These are phyloP conservation scores for Perca flavescens DNA, from an alignment of 2,113 vertebrate species.

Conservation along the genomic window DNA sequence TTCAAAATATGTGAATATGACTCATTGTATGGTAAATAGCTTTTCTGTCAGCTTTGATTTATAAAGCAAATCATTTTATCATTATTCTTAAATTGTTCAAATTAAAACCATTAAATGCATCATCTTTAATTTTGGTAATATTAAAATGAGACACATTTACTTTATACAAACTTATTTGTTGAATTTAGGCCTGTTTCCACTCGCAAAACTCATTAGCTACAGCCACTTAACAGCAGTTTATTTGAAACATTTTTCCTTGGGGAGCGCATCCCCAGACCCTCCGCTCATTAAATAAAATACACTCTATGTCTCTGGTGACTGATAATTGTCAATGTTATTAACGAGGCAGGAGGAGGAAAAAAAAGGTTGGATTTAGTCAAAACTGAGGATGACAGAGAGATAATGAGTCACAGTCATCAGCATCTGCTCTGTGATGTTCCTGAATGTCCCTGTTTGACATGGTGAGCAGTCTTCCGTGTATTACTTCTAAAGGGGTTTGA, in stretches of 20 bases:
- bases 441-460: conserved; percentile 46
- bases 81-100: conserved; percentile 6
- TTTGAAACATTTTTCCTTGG: conserved; percentile 28
- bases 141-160: neutral
- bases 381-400: conserved; percentile 27
- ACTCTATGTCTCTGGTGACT: conserved; percentile 23
- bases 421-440: conserved; percentile 54
- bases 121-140: neutral
- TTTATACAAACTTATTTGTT: conserved; percentile 17
- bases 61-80: neutral
- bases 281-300: conserved; percentile 45
- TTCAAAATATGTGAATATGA: conserved; percentile 1
- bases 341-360: conserved; percentile 25
- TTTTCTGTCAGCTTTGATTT: conserved; percentile 7
- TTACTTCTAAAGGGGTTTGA: conserved; percentile 41
- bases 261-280: neutral
- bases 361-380: conserved; percentile 37
- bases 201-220: conserved; percentile 19
- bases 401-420: conserved; percentile 46
- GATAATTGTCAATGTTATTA: conserved; percentile 56
- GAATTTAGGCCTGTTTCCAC: conserved; percentile 13
- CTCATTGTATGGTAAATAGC: conserved; percentile 8
- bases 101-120: neutral
- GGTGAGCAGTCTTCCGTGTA: conserved; percentile 31
- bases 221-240: conserved; percentile 44